Evolutionary conservation across 2,113 vertebrate species (phyloP).

Genomic region (Psammodynastes pulverulentus): DNA sequence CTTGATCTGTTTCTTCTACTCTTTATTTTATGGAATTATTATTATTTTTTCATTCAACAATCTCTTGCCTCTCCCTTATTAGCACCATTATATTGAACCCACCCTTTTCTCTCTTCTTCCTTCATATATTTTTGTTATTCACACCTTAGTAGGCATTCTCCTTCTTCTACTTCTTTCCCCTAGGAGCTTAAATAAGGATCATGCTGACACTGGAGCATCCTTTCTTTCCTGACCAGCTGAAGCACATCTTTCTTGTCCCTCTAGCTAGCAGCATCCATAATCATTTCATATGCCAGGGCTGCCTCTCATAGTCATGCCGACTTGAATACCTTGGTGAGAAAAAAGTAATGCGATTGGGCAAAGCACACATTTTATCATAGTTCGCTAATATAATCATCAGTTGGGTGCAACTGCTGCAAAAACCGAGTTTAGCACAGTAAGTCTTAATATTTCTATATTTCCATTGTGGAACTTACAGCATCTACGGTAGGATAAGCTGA

Average conservation of each 20-base stretch:
- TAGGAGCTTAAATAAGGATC: not conserved
- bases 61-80: not conserved
- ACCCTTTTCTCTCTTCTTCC: not conserved
- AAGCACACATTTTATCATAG: not conserved
- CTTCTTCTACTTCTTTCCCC: not conserved
- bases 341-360: not conserved
- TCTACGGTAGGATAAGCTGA: not conserved
- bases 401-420: not conserved
- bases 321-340: not conserved
- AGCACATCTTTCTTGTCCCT: not conserved
- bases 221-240: not conserved
- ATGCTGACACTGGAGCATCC: not conserved
- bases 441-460: not conserved
- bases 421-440: not conserved
- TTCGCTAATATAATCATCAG: not conserved
- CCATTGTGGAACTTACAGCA: not conserved
- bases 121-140: not conserved
- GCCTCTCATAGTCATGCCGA: not conserved
- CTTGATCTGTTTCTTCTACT: not conserved
- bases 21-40: not conserved
- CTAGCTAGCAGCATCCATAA: not conserved
- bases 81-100: not conserved
- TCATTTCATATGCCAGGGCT: not conserved
- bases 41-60: not conserved
- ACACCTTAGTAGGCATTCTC: not conserved